phyloP scores from a whole-genome alignment of 2,888 invertebrate genomes.

The Andrena bucephala region DNA sequence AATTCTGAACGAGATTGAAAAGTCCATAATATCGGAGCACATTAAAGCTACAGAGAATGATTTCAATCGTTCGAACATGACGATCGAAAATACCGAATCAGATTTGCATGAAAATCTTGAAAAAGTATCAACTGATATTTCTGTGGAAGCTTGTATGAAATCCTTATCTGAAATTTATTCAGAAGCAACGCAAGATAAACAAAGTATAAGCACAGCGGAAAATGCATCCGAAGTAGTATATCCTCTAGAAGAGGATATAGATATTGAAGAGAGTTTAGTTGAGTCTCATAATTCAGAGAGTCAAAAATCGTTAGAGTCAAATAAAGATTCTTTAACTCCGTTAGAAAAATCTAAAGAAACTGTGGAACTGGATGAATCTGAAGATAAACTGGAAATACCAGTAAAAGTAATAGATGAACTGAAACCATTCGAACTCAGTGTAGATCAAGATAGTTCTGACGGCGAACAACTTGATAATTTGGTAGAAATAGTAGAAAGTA shows the following conservation, averaged over 20 bases:
- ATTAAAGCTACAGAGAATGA: conserved; percentile 66
- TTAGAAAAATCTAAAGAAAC: conserved; percentile 39
- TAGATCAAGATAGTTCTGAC: conserved; percentile 76
- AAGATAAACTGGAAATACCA: conserved; percentile 5
- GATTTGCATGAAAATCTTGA: conserved; percentile 65
- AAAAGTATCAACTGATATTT: conserved; percentile 71
- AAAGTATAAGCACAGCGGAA: conserved; percentile 35
- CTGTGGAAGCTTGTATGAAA: conserved; percentile 70
- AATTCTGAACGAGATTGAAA: conserved; percentile 80
- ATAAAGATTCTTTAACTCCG: not conserved
- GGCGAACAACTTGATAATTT: conserved; percentile 79
- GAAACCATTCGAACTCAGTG: conserved; percentile 41
- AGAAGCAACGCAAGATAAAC: conserved; percentile 31
- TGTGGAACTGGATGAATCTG: not conserved
- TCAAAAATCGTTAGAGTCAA: conserved; percentile 4
- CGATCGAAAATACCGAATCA: conserved; percentile 42
- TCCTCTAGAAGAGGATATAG: conserved; percentile 6
- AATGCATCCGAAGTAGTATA: conserved; percentile 22
- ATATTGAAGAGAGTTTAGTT: conserved; percentile 14
- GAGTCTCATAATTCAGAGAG: not conserved
- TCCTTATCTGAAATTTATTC: conserved; percentile 76
- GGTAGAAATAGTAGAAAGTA: conserved; percentile 75
- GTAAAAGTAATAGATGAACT: not conserved
- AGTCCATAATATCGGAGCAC: conserved; percentile 79
- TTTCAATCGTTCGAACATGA: conserved; percentile 37